Conservation (phyloP, 2,113 vertebrate genomes). For the Antigone vipio region DNA sequence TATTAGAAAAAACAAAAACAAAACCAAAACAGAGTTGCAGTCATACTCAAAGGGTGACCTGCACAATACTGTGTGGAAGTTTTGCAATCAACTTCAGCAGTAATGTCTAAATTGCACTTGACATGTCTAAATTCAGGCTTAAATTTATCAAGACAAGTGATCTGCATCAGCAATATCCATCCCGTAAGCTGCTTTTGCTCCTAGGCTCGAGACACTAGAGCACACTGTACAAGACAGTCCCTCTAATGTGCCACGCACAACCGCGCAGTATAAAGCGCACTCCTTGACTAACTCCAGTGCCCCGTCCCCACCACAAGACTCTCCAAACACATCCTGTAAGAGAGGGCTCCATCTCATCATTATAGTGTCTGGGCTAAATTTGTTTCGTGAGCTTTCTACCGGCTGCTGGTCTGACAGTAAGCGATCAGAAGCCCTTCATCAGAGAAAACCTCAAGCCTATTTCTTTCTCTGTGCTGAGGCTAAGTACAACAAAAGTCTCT, state of each 20-base stretch:
- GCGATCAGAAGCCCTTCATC: neutral
- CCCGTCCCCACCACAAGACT: fast-evolving
- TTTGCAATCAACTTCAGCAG: neutral
- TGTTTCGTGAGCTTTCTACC: neutral
- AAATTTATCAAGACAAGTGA: neutral
- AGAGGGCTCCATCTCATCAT: neutral
- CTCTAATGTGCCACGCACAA: neutral
- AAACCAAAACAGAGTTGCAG: neutral
- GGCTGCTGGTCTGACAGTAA: neutral
- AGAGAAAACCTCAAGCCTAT: neutral
- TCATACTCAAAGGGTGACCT: neutral
- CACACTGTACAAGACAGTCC: neutral
- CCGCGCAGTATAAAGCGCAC: fast-evolving
- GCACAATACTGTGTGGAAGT: neutral
- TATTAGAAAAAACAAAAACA: neutral
- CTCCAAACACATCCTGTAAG: neutral
- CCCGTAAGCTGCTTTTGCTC: neutral
- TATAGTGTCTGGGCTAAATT: neutral
- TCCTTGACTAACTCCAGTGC: too few species aligned
- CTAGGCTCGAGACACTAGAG: neutral
- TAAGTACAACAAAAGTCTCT: neutral
- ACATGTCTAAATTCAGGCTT: neutral
- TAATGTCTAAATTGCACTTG: neutral
- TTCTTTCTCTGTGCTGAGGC: neutral
- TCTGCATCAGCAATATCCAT: neutral